Evolutionary conservation across 2,888 invertebrate genomes (phyloP), one percentile per base, ranked within the genome.

Genomic region (Bruchidius siliquastri): DNA sequence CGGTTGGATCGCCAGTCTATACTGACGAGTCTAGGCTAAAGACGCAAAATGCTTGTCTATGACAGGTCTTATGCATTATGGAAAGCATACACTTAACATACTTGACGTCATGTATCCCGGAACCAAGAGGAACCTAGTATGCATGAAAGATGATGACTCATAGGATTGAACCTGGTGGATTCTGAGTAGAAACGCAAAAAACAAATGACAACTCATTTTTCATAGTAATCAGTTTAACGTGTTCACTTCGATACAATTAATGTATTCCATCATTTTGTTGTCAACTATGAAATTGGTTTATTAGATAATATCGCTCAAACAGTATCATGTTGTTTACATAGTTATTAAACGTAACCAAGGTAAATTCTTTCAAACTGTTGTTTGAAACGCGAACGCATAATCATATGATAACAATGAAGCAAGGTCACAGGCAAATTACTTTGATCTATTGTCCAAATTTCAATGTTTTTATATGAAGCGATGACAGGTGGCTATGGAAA

Each of bases 201-300:
- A 1, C 21, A 77, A 76, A 76, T 76, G 76, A 77, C 76, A 77
- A 77, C 78, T 76, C 75, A 77, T 76, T 74, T 77, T 79, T 80
- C 79, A 75, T 79, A 79, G 79, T 79, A 81, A 79, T 77, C 78
- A 76, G 4, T 22, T 69, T 69, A 20, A 69, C 2, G 2, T 26
- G n/a, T 69, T 13, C 13, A 1, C 49, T 8, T 49, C 18, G 49
- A 18, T 49, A 49, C 49, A 49, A 30, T 49, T 49, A 49, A 13
- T 13, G 49, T 49, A 49, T 49, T 49, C 49, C 49, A 49, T 49
- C 49, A 18, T 1, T 49, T 18, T 49, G 49, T 49, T 49, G 49
- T 49, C 49, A 49, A 49, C 49, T 49, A 49, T 13, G 49, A 49
- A 49, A 49, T 49, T 49, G 49, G 49, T 49, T 49, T 49, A 49